A percentile compares a stretch with the other conserved stretches of the same genome.
phyloP scores from a whole-genome alignment of 1,140 invertebrate genomes.

The Drosophila yakuba region DNA sequence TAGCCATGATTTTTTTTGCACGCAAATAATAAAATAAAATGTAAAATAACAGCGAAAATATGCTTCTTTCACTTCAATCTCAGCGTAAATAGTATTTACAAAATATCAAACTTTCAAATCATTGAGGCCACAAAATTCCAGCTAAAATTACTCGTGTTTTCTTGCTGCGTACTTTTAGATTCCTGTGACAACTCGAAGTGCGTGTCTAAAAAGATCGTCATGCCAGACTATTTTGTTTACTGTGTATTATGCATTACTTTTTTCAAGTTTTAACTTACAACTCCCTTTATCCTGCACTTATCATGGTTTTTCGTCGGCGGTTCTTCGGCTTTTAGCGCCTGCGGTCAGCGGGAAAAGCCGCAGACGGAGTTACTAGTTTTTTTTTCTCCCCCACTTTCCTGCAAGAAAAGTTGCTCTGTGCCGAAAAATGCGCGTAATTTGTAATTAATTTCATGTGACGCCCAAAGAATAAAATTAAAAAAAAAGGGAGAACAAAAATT shows the following conservation, averaged over 20 bases:
- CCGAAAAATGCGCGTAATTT: constrained; percentile 53
- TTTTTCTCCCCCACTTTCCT: constrained; percentile 4
- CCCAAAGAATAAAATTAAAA: constrained; percentile 24
- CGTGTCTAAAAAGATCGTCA: background rate
- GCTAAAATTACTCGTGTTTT: background rate
- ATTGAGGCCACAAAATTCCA: no score
- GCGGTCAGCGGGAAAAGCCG: constrained; percentile 59
- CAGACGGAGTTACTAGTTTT: constrained; percentile 48
- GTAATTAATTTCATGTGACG: constrained; percentile 59
- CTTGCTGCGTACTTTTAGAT: background rate
- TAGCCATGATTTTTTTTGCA: constrained; percentile 18
- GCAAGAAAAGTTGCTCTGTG: constrained; percentile 36
- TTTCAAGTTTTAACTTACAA: constrained; percentile 22
- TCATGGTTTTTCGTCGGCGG: constrained; percentile 22
- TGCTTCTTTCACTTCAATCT: no score
- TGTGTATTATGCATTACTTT: background rate
- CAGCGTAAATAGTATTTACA: no score
- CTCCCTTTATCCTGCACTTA: constrained; percentile 20
- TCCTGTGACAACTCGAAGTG: background rate
- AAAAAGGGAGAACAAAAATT: background rate
- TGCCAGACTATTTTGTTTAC: background rate
- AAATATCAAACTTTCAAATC: no score
- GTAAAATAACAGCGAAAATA: no score
- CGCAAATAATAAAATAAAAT: no score
- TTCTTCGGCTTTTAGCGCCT: constrained; percentile 72